Evolutionary conservation across 2,888 invertebrate species (phyloP).

Genomic region (Harpalus rubripes): DNA sequence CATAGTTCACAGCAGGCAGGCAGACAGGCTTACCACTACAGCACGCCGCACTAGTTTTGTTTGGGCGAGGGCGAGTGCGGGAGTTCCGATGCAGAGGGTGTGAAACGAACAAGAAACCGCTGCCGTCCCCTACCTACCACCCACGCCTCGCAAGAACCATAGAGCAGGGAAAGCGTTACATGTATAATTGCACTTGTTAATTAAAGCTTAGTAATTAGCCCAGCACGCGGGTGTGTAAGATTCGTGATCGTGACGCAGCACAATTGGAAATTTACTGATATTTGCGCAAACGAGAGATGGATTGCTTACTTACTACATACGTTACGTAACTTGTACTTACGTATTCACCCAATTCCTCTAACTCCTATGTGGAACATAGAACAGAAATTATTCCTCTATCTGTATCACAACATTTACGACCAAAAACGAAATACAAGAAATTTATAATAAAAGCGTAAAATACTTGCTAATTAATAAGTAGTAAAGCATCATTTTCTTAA

Average conservation of each 20-base stretch:
- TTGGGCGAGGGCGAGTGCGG: neutral
- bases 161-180: slow-evolving; percentile 49
- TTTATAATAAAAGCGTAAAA: too few relatives aligned
- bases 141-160: slow-evolving; percentile 26
- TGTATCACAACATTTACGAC: too few relatives aligned
- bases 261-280: slow-evolving; percentile 31
- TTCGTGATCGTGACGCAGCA: neutral
- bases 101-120: slow-evolving; percentile 47
- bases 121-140: neutral
- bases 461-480: too few relatives aligned
- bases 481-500: too few relatives aligned
- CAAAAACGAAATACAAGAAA: too few relatives aligned
- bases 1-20: slow-evolving; percentile 6
- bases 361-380: too few relatives aligned
- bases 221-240: slow-evolving; percentile 29
- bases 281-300: slow-evolving; percentile 31
- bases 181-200: slow-evolving; percentile 64
- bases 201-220: slow-evolving; percentile 59
- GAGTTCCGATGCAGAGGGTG: slow-evolving; percentile 7
- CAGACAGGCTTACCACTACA: slow-evolving; percentile 30
- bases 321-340: neutral
- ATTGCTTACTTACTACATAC: neutral
- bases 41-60: neutral
- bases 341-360: too few relatives aligned
- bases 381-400: too few relatives aligned